Base-by-base conservation (phyloP, 2,113 vertebrate species). In the Oreocharis arfaki region DNA sequence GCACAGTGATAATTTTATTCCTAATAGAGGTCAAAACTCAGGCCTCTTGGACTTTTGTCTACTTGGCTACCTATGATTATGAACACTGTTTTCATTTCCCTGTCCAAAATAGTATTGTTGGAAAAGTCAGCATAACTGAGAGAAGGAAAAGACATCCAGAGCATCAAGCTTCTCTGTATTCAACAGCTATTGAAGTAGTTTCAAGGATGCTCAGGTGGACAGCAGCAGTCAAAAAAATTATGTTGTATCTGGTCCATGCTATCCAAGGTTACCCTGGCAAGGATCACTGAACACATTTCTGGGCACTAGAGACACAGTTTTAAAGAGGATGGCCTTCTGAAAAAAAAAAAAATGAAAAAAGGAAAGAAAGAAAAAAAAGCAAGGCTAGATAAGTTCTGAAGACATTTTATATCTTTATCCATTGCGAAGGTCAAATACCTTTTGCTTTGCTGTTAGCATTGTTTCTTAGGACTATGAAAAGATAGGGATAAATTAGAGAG, bases 141-240 rank as follows among this genome's bases (percentile, higher is more conserved):
- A 59, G 61, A 50, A 79, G 11, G 16, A 61, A 81, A 87, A 70
- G 12, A 26, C 5, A 37, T 33, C 11, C 22, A 52, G 19, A 14
- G 0, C 9, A 39, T 59, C 37, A 33, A 63, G 24, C 4, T 13
- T 73, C 13, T 60, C 37, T 0, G 0, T 65, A 9, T 55, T 82
- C 19, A 44, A 22, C 11, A 75, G 30, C 13, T 60, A 47, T 16
- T 64, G 39, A 74, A 64, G 12, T 9, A 71, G 8, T 82, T 92
- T 83, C 39, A 90, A 41, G 61, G 35, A 79, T 35, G 19, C 1
- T 75, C 27, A 67, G 24, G 8, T 37, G 15, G 12, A 59, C 33
- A 87, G 5, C 8, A 73, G 4, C 22, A 19, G 26, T 11, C 17
- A 77, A 75, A 89, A 80, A 77, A 2, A 41, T 73, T 68, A 63